phyloP scores from a whole-genome alignment of 2,797 vertebrate species.

The Aeoliscus strigatus region DNA sequence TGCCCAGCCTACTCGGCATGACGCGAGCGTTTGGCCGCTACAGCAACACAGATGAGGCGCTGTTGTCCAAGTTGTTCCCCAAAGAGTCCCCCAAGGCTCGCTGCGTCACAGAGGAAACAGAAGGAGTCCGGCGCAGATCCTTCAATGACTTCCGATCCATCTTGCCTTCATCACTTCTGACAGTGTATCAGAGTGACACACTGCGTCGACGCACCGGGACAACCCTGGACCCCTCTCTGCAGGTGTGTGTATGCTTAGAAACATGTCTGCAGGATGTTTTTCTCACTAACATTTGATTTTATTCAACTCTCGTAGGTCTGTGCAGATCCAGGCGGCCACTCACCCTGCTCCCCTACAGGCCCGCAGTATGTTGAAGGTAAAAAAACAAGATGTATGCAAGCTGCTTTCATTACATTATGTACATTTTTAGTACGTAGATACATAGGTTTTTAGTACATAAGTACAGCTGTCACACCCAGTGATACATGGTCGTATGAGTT shows the following conservation, averaged over 20 bases:
- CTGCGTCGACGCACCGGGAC: slow-evolving; percentile 61
- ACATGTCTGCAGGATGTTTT: neutral
- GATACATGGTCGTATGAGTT: neutral
- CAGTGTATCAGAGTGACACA: slow-evolving; percentile 84
- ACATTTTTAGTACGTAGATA: no score
- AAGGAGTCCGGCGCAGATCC: slow-evolving; percentile 87
- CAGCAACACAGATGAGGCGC: slow-evolving; percentile 86
- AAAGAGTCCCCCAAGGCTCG: slow-evolving; percentile 75
- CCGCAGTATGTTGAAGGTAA: slow-evolving; percentile 92
- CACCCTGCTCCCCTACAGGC: slow-evolving; percentile 84
- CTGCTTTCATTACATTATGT: no score
- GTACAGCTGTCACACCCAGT: no score
- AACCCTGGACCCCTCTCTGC: slow-evolving; percentile 51
- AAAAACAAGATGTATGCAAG: neutral
- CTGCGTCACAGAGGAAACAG: slow-evolving; percentile 79
- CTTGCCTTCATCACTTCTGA: slow-evolving; percentile 87
- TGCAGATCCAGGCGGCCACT: slow-evolving; percentile 79
- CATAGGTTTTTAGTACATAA: no score
- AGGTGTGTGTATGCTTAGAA: slow-evolving; percentile 36
- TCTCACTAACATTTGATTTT: neutral
- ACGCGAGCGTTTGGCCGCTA: slow-evolving; percentile 91
- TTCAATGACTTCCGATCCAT: slow-evolving; percentile 98
- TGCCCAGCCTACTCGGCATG: slow-evolving; percentile 88
- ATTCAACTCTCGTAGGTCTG: slow-evolving; percentile 74
- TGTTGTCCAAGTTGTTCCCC: slow-evolving; percentile 91